Evolutionary conservation across 2,113 vertebrate genomes (phyloP), one percentile per base, ranked within the genome.

Genomic region (Arenaria interpres): DNA sequence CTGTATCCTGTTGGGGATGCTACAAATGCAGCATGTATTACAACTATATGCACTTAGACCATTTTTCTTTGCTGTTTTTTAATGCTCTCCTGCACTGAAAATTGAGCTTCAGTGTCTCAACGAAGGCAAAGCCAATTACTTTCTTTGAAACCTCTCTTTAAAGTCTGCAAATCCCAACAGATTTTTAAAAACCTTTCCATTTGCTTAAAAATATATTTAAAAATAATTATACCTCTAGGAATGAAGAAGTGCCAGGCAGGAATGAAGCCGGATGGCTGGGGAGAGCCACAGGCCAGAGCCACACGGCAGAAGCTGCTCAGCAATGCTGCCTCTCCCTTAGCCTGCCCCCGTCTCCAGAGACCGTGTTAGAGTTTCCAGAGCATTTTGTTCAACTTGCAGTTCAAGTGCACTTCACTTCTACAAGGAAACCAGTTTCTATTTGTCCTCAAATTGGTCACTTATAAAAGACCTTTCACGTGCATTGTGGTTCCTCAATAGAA

Each of bases 31-130:
- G 67, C 33, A 41, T 95, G 93, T 94, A 85, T 89, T 90, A 91
- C 86, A 92, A 94, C 95, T 96, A 91, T 56, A 94, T 83, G 92
- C 96, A 97, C 96, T 94, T 96, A 89, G 87, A 77, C 81, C 78
- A 95, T 97, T 96, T 97, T 92, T 97, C 97, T 97, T 93, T 59
- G 77, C 91, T 95, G 75, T 45, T 95, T 96, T 94, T 85, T 86
- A 96, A 90, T 94, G 92, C 53, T 89, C 78, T 93, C 79, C 53
- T 83, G 78, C 85, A 85, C 95, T 30, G n/a, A 48, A 96, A 97
- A 94, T 88, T 90, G 88, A 94, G 90, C 82, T 84, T 79, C 91
- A 28, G 72, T 91, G 76, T 82, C 71, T 93, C 82, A 88, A 54
- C 28, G 56, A 86, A 53, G 85, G 86, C 81, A 81, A 85, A 85